These are phyloP conservation scores for Cisticola juncidis DNA, from an alignment of 2,113 vertebrate genomes.

Conservation along the genomic window DNA sequence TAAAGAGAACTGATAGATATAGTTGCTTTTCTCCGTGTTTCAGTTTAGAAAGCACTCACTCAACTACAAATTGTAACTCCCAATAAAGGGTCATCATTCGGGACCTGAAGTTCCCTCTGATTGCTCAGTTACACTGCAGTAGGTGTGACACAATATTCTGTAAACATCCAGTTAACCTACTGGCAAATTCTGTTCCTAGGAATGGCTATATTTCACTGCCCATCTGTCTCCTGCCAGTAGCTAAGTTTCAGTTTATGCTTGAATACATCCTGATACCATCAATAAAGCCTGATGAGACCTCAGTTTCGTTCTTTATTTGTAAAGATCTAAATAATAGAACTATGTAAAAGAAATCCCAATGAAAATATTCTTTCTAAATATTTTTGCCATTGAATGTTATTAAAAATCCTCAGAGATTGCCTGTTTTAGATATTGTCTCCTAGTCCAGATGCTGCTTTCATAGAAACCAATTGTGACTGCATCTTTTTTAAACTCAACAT, in stretches of 20 bases:
- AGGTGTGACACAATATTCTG: not conserved
- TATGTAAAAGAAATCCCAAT: not conserved
- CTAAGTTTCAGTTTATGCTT: not conserved
- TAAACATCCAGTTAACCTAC: not conserved
- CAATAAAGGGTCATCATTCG: not conserved
- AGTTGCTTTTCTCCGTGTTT: not conserved
- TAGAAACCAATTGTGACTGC: not conserved
- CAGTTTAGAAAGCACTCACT: not conserved
- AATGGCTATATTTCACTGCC: not conserved
- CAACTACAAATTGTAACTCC: not conserved
- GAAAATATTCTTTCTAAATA: not conserved
- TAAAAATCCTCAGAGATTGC: not conserved
- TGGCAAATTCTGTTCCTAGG: not conserved
- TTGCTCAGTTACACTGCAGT: not conserved
- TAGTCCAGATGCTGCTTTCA: not conserved
- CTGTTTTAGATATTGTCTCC: not conserved
- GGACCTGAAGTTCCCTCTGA: not conserved
- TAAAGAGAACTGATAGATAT: not conserved
- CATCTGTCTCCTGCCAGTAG: not conserved
- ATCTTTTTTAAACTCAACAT: not conserved
- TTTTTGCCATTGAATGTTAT: not conserved
- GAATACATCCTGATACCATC: not conserved
- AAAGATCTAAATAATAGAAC: not conserved
- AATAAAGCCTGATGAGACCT: not conserved
- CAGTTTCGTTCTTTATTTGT: not conserved